phyloP scores from a whole-genome alignment of 2,888 invertebrate species.

The Morpho achilles region DNA sequence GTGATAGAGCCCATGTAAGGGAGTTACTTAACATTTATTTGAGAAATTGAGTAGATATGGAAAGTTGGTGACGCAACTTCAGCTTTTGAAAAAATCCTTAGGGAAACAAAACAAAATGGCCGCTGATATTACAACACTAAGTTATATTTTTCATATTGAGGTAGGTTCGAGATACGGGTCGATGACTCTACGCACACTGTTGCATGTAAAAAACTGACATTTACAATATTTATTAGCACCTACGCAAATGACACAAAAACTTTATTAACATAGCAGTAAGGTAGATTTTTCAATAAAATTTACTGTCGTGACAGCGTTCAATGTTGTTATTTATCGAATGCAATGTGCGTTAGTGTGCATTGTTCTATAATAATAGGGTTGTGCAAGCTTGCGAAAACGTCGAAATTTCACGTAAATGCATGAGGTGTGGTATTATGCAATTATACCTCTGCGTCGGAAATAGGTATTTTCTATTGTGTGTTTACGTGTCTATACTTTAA shows the following conservation, averaged over 20 bases:
- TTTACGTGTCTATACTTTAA: slow-evolving; percentile 2
- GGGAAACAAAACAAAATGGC: slow-evolving; percentile 33
- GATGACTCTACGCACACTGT: slow-evolving; percentile 53
- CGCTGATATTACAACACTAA: slow-evolving; percentile 39
- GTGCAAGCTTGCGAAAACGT: slow-evolving; percentile 58
- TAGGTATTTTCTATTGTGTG: slow-evolving; percentile 20
- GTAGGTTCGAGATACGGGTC: slow-evolving; percentile 71
- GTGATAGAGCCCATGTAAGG: too few relatives aligned
- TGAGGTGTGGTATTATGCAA: slow-evolving; percentile 23
- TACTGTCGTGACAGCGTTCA: neutral
- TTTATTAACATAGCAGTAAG: slow-evolving; percentile 28
- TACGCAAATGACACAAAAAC: slow-evolving; percentile 3
- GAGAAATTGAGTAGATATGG: slow-evolving; percentile 9
- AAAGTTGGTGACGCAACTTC: slow-evolving; percentile 24
- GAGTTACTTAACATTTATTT: too few relatives aligned
- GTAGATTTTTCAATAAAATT: slow-evolving; percentile 28
- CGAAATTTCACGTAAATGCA: slow-evolving; percentile 44
- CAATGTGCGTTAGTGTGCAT: slow-evolving; percentile 50
- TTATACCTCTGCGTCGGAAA: slow-evolving; percentile 16
- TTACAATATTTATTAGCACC: slow-evolving; percentile 1
- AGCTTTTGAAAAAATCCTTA: slow-evolving; percentile 20
- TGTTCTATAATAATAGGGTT: slow-evolving; percentile 61
- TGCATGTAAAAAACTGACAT: slow-evolving; percentile 11
- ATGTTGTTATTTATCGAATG: slow-evolving; percentile 46
- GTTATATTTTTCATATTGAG: slow-evolving; percentile 65